These are phyloP conservation scores for Toxotes chatareus DNA, from an alignment of 2,113 vertebrate genomes.

Conservation along the genomic window DNA sequence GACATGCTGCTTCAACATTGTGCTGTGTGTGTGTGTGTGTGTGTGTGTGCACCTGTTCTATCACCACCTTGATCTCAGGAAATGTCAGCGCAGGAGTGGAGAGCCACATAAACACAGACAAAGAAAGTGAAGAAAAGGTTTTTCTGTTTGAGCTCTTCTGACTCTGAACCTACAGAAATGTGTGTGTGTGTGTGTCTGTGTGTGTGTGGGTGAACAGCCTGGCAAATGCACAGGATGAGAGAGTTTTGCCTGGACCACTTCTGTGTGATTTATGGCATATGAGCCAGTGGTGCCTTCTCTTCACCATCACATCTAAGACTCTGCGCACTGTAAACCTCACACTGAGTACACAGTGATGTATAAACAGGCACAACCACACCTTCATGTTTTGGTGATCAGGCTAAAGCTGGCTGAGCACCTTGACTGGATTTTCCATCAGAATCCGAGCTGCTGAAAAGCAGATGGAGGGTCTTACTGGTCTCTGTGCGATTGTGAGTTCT, in stretches of 20 bases:
- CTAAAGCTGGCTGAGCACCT: slow-evolving; percentile 18
- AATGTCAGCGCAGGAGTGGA: slow-evolving; percentile 23
- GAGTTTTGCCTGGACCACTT: slow-evolving; percentile 10
- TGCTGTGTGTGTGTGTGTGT: slow-evolving; percentile 1
- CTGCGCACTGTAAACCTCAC: neutral
- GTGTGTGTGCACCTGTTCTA: slow-evolving; percentile 3
- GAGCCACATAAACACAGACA: slow-evolving; percentile 9
- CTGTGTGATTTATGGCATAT: slow-evolving; percentile 16
- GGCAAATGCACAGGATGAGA: neutral
- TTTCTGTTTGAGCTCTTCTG: slow-evolving; percentile 32
- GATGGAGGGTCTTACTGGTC: slow-evolving; percentile 39
- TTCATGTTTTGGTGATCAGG: slow-evolving; percentile 1
- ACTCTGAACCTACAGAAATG: neutral
- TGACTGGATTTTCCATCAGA: slow-evolving; percentile 24
- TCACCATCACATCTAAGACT: slow-evolving; percentile 19
- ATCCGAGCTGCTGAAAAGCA: slow-evolving; percentile 23
- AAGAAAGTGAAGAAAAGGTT: slow-evolving; percentile 10
- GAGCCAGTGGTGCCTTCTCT: neutral
- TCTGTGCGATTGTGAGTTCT: neutral
- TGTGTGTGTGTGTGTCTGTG: neutral
- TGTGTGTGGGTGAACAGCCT: neutral
- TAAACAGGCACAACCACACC: neutral
- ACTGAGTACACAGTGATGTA: neutral
- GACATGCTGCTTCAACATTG: neutral
- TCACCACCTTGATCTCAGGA: slow-evolving; percentile 35